Percentiles rank a stretch among this genome's conserved stretches.
Conservation (phyloP, 2,888 invertebrate genomes). For the Gnatocerus cornutus region DNA sequence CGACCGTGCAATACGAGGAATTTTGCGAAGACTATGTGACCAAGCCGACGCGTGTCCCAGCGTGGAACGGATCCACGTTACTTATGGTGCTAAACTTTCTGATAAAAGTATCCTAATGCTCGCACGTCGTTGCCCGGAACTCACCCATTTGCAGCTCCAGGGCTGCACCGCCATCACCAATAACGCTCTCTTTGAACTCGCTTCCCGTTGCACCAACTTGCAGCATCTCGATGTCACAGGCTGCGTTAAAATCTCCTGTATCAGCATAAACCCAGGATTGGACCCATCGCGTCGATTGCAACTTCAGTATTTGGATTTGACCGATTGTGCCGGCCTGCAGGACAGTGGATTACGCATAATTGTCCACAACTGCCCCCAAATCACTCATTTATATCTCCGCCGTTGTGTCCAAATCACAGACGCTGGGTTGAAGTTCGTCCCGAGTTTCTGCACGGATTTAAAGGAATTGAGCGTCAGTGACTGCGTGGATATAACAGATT, state of each 20-base stretch:
- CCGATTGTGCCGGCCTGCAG: slow-evolving; percentile 89
- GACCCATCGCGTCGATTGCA: slow-evolving; percentile 80
- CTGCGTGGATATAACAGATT: slow-evolving; percentile 91
- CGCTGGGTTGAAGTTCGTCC: slow-evolving; percentile 92
- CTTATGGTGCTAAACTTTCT: slow-evolving; percentile 81
- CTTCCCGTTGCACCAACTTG: slow-evolving; percentile 85
- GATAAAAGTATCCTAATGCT: slow-evolving; percentile 85
- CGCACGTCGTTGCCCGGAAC: slow-evolving; percentile 85
- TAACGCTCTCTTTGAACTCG: slow-evolving; percentile 83
- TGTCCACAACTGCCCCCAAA: slow-evolving; percentile 89
- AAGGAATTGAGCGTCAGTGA: slow-evolving; percentile 93
- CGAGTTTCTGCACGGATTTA: slow-evolving; percentile 88
- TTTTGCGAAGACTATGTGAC: slow-evolving; percentile 78
- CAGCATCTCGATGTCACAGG: slow-evolving; percentile 90
- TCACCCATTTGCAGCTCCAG: slow-evolving; percentile 86
- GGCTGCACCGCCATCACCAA: slow-evolving; percentile 84
- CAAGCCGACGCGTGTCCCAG: slow-evolving; percentile 78
- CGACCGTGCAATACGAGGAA: slow-evolving; percentile 78
- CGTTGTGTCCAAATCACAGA: slow-evolving; percentile 93
- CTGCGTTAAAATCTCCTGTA: slow-evolving; percentile 86
- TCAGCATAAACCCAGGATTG: slow-evolving; percentile 79
- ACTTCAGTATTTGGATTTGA: slow-evolving; percentile 91
- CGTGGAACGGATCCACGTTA: slow-evolving; percentile 79
- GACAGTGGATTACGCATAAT: slow-evolving; percentile 89
- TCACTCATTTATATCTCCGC: slow-evolving; percentile 90